These are phyloP conservation scores for Anisognathus igniventris DNA, from an alignment of 2,797 vertebrate species.

Conservation along the genomic window DNA sequence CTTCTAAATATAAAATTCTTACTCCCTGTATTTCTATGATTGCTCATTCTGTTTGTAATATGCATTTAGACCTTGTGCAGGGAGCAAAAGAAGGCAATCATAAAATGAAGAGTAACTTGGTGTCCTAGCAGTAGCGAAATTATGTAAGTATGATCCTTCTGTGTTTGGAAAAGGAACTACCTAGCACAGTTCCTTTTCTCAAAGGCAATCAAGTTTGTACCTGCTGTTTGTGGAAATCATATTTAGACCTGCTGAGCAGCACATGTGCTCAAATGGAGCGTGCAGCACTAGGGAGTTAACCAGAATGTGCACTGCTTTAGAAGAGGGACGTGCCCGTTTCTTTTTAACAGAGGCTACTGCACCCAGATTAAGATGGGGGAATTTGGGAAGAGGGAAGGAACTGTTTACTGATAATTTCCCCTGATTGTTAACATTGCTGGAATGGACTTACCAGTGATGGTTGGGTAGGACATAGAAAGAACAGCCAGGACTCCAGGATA, in stretches of 20 bases:
- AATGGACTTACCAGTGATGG: background rate
- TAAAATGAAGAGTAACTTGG: background rate
- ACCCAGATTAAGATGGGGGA: fast-evolving
- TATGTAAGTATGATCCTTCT: background rate
- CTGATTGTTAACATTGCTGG: background rate
- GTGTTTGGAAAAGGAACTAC: background rate
- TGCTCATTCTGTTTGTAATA: background rate
- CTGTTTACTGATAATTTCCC: background rate
- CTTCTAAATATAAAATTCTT: background rate
- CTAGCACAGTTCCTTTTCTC: background rate
- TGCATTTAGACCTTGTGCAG: background rate
- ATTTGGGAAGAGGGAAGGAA: background rate
- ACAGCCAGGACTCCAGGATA: background rate
- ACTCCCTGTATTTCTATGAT: background rate
- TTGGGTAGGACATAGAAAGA: background rate
- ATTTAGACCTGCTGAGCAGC: background rate
- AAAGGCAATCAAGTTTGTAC: background rate
- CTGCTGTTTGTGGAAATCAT: background rate
- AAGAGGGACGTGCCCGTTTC: background rate
- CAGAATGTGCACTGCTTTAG: background rate
- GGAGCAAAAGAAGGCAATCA: background rate
- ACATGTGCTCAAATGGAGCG: background rate
- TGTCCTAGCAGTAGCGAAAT: background rate
- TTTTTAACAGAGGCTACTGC: background rate
- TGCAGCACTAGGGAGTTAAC: background rate